These are phyloP conservation scores for Eulemur mongoz DNA, from an alignment of 2,797 vertebrate species.

Conservation along the genomic window DNA sequence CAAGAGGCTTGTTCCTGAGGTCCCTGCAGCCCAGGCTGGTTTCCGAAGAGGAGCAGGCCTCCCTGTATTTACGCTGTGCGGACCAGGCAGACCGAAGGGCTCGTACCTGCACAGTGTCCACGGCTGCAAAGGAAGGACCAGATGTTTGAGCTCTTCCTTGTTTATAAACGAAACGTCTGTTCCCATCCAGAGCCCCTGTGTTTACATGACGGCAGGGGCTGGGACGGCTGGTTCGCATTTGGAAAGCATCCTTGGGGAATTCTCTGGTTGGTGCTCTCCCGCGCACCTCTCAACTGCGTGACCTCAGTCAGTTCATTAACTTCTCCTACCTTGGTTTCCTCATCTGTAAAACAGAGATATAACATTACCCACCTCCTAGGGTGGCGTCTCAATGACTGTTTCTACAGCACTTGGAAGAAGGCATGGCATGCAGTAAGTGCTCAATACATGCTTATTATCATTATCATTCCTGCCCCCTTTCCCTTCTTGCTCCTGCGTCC, in stretches of 20 bases:
- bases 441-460: fast-evolving
- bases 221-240: not conserved
- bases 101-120: constrained; percentile 63
- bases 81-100: constrained; percentile 39
- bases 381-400: not conserved
- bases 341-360: not conserved
- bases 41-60: not conserved
- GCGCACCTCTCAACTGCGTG: not conserved
- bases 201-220: constrained; percentile 5
- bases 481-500: not conserved
- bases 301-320: not conserved
- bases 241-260: not conserved
- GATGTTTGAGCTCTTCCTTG: constrained; percentile 67
- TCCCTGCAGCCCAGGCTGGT: not conserved
- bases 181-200: constrained; percentile 50
- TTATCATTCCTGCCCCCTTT: too few relatives aligned
- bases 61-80: not conserved
- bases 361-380: not conserved
- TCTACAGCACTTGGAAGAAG: not conserved
- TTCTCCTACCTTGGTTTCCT: constrained; percentile 18
- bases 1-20: not conserved
- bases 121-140: constrained; percentile 36
- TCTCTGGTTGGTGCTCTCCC: not conserved
- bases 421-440: not conserved
- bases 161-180: constrained; percentile 45